A percentile compares a stretch with the other conserved stretches of the same genome.
These are phyloP conservation scores for Epinotia ramella DNA, from an alignment of 2,888 invertebrate genomes.

Conservation along the genomic window DNA sequence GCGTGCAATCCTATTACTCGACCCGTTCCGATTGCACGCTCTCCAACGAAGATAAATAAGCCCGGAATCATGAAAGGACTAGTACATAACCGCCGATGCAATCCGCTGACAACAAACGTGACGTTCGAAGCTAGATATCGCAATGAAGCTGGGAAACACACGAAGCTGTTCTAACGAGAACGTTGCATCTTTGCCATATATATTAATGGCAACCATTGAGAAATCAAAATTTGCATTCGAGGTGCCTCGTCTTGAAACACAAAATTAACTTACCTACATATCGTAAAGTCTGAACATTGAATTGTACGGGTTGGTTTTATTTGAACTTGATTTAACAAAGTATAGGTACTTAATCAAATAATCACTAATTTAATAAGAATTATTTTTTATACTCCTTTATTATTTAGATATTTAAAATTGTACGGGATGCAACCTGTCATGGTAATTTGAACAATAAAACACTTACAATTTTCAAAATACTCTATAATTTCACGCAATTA, in stretches of 20 bases:
- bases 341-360: background rate
- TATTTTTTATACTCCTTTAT: background rate
- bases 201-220: constrained; percentile 6
- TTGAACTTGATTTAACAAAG: background rate
- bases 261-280: background rate
- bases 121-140: constrained; percentile 61
- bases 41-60: constrained; percentile 57
- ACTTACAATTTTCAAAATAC: constrained; percentile 23
- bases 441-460: constrained; percentile 14
- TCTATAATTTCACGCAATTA: constrained; percentile 15
- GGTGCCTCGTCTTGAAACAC: background rate
- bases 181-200: constrained; percentile 16
- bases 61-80: constrained; percentile 53
- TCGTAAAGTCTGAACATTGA: background rate
- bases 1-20: constrained; percentile 56
- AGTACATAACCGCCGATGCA: constrained; percentile 50
- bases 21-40: constrained; percentile 50
- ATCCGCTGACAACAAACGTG: constrained; percentile 61
- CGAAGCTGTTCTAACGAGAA: constrained; percentile 31
- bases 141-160: constrained; percentile 47
- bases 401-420: background rate
- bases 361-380: background rate
- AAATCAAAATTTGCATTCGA: constrained; percentile 11
- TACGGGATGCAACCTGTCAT: constrained; percentile 1
- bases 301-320: background rate